These are phyloP conservation scores for Nipponacmea schrenckii DNA, from an alignment of 2,888 invertebrate species.

Conservation along the genomic window DNA sequence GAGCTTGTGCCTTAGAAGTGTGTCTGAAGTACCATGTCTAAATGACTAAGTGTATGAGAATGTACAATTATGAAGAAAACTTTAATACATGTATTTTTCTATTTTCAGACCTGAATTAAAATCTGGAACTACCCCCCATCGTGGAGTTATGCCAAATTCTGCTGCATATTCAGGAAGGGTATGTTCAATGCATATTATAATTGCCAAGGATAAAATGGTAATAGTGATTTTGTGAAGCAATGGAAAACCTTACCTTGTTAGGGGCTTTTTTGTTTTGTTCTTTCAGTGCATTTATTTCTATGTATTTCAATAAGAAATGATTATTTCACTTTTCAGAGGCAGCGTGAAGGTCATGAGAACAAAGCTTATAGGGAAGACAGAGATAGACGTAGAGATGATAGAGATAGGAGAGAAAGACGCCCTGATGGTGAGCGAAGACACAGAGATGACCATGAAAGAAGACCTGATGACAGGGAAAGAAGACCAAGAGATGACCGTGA, in stretches of 20 bases:
- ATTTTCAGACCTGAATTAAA: slow-evolving; percentile 49
- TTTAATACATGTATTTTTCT: background rate
- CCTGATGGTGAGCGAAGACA: slow-evolving; percentile 25
- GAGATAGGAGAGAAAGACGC: slow-evolving; percentile 12
- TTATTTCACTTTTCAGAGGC: background rate
- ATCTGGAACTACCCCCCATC: slow-evolving; percentile 57
- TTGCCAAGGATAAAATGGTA: background rate
- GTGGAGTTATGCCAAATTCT: slow-evolving; percentile 32
- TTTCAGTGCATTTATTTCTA: too few species aligned
- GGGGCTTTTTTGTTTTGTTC: background rate
- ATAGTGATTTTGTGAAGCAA: background rate
- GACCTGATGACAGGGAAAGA: slow-evolving; percentile 26
- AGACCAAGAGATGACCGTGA: slow-evolving; percentile 23
- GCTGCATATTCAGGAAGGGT: slow-evolving; percentile 33
- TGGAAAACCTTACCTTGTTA: too few species aligned
- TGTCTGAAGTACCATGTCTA: too few species aligned
- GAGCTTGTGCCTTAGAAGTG: too few species aligned
- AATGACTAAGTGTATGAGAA: too few species aligned
- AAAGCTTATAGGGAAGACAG: slow-evolving; percentile 38
- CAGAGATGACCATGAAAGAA: slow-evolving; percentile 29
- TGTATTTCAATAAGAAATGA: background rate
- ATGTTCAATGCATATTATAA: background rate
- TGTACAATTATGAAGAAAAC: background rate
- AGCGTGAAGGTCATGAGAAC: slow-evolving; percentile 37
- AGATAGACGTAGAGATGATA: slow-evolving; percentile 21